These are phyloP conservation scores for Latrodectus hesperus DNA, from an alignment of 2,888 invertebrate species.

Conservation along the genomic window DNA sequence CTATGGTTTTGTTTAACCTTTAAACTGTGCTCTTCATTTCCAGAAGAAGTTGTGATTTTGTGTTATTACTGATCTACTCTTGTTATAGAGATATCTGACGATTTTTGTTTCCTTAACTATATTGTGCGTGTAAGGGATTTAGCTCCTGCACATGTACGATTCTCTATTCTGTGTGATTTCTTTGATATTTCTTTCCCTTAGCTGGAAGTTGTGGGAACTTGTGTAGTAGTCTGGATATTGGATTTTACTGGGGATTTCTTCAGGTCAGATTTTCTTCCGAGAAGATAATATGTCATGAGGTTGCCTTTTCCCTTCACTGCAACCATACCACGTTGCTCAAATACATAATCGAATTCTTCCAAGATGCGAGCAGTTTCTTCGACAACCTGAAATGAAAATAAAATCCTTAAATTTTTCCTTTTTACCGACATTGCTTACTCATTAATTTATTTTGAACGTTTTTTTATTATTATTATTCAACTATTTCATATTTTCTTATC, in stretches of 20 bases:
- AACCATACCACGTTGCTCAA: slow-evolving; percentile 94
- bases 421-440: too few species aligned
- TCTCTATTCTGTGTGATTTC: neutral
- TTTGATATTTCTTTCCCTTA: slow-evolving; percentile 19
- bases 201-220: slow-evolving; percentile 27
- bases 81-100: slow-evolving; percentile 22
- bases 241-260: slow-evolving; percentile 50
- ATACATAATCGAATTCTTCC: slow-evolving; percentile 90
- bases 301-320: slow-evolving; percentile 98
- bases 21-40: slow-evolving; percentile 18
- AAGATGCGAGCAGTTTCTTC: slow-evolving; percentile 94
- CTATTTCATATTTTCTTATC: too few species aligned
- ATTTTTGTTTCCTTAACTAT: neutral
- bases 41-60: slow-evolving; percentile 25
- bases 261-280: slow-evolving; percentile 71
- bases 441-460: too few species aligned
- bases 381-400: slow-evolving; percentile 83
- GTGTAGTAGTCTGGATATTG: slow-evolving; percentile 9
- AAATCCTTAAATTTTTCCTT: neutral
- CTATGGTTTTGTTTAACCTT: neutral
- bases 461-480: too few species aligned
- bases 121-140: slow-evolving; percentile 59
- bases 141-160: slow-evolving; percentile 25
- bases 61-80: slow-evolving; percentile 3
- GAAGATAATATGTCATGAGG: slow-evolving; percentile 93